Percentiles rank a stretch among this genome's conserved stretches.
Conservation (phyloP, 2,797 vertebrate genomes). For the Forpus xanthops region DNA sequence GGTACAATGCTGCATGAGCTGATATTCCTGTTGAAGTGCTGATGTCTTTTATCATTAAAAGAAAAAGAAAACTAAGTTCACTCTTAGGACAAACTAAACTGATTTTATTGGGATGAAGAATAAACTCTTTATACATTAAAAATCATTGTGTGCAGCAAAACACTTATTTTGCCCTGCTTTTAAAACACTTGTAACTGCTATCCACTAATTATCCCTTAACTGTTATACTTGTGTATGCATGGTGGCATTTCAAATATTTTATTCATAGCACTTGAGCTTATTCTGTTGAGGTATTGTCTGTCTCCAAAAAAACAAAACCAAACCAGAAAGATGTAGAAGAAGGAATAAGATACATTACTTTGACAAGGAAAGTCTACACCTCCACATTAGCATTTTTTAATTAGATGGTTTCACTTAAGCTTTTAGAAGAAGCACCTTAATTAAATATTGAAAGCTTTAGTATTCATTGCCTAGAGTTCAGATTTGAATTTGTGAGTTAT, state of each 20-base stretch:
- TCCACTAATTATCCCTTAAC: neutral
- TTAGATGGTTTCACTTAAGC: slow-evolving; percentile 70
- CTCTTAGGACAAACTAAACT: neutral
- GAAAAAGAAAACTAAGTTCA: neutral
- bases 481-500: slow-evolving; percentile 45
- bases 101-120: neutral
- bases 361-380: slow-evolving; percentile 62
- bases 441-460: slow-evolving; percentile 72
- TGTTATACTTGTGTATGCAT: neutral
- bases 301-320: slow-evolving; percentile 20
- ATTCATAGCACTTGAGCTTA: slow-evolving; percentile 52
- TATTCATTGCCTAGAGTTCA: slow-evolving; percentile 24
- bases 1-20: neutral
- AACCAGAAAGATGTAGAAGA: slow-evolving; percentile 10
- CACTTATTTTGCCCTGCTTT: neutral
- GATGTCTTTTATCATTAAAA: neutral
- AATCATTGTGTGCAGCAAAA: neutral
- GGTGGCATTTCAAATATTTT: slow-evolving; percentile 59
- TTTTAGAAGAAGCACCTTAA: slow-evolving; percentile 60
- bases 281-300: slow-evolving; percentile 45
- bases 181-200: neutral
- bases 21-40: neutral
- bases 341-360: slow-evolving; percentile 62
- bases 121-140: neutral
- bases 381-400: slow-evolving; percentile 73